Conservation (phyloP, 2,888 invertebrate species). For the Phengaris arion region DNA sequence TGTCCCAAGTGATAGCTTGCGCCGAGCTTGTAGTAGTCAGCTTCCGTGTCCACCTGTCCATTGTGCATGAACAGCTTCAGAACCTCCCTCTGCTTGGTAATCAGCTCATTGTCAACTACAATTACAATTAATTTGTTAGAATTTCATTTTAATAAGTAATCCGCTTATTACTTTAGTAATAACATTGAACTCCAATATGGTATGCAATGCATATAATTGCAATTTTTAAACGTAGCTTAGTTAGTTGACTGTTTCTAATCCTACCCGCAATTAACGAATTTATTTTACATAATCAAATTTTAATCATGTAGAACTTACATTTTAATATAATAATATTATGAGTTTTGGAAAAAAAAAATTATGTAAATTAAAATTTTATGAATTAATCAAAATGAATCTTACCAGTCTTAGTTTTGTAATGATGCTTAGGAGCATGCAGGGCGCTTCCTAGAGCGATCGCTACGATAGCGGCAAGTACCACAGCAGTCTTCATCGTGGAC, state of each 20-base stretch:
- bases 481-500: constrained; percentile 24
- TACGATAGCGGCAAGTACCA: constrained; percentile 21
- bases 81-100: constrained; percentile 59
- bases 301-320: neutral
- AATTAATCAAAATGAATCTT: constrained; percentile 16
- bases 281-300: too few relatives aligned
- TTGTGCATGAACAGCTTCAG: constrained; percentile 68
- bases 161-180: too few relatives aligned
- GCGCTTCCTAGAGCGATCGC: constrained; percentile 24
- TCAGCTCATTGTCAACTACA: constrained; percentile 42
- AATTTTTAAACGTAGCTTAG: too few relatives aligned
- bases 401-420: constrained; percentile 33
- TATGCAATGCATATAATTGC: too few relatives aligned
- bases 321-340: neutral
- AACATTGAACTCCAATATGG: too few relatives aligned
- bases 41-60: constrained; percentile 54
- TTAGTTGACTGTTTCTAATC: too few relatives aligned
- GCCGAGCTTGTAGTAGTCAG: constrained; percentile 61
- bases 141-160: too few relatives aligned
- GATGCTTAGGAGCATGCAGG: constrained; percentile 3
- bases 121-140: neutral
- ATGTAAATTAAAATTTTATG: too few relatives aligned
- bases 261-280: too few relatives aligned
- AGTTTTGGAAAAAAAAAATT: too few relatives aligned
- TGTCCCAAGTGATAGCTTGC: constrained; percentile 58